Percentiles rank a stretch among this genome's conserved stretches.
Conservation (phyloP, 2,888 invertebrate species). For the Zaprionus bogoriensis region DNA sequence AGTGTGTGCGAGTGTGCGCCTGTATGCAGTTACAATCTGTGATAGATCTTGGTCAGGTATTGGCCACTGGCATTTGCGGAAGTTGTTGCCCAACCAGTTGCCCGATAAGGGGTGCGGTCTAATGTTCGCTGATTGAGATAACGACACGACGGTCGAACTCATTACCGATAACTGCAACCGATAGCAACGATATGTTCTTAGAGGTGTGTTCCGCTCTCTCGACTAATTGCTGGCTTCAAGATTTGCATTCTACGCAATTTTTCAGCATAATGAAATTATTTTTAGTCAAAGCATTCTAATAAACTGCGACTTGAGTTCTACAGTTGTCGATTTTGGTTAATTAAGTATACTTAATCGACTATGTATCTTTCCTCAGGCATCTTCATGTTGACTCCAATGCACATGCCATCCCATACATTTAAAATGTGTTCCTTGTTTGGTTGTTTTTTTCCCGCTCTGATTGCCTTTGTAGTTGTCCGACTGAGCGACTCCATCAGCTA, state of each 20-base stretch:
- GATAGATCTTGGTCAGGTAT: conserved; percentile 44
- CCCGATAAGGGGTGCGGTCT: conserved; percentile 38
- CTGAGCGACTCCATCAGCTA: conserved; percentile 12
- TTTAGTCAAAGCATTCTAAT: no score
- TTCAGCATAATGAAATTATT: no score
- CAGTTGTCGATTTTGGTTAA: not conserved
- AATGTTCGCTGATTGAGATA: conserved; percentile 17
- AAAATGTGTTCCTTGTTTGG: conserved; percentile 1
- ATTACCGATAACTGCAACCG: not conserved
- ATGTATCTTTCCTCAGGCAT: not conserved
- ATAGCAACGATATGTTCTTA: not conserved
- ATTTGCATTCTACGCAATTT: no score
- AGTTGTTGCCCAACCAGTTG: conserved; percentile 42
- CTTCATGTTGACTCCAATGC: not conserved
- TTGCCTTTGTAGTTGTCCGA: conserved; percentile 46
- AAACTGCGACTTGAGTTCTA: not conserved
- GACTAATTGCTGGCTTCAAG: not conserved
- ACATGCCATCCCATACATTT: not conserved
- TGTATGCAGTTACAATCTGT: conserved; percentile 14
- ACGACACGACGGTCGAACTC: not conserved
- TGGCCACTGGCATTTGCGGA: conserved; percentile 36
- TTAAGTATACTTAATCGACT: not conserved
- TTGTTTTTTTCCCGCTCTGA: not conserved
- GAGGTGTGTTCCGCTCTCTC: no score
- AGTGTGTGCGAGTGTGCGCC: conserved; percentile 6